Percentiles rank a stretch among this genome's conserved stretches.
phyloP scores from a whole-genome alignment of 2,888 invertebrate genomes.

The Stegophylla sp. region DNA sequence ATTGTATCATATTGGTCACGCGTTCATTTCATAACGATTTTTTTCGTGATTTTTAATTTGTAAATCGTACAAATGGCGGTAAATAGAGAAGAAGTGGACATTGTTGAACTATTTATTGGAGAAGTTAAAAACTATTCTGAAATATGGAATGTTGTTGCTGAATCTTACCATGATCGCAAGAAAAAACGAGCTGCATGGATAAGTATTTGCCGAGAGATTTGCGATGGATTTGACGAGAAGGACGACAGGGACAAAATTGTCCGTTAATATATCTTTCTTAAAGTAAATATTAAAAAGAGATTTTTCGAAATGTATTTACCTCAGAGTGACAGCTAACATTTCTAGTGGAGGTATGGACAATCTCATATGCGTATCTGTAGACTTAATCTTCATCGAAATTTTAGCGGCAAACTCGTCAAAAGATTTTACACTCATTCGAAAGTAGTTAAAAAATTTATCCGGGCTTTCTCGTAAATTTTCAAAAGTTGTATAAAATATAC shows the following conservation, averaged over 20 bases:
- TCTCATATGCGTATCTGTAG: constrained; percentile 6
- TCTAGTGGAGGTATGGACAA: not conserved
- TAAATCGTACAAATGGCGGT: not conserved
- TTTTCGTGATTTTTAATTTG: not conserved
- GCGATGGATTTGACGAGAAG: constrained; percentile 28
- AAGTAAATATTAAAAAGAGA: no score
- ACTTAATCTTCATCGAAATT: not conserved
- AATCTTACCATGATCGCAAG: constrained; percentile 21
- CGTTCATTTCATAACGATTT: not conserved
- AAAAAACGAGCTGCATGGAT: constrained; percentile 35
- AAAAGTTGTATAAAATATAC: constrained; percentile 21
- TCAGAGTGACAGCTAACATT: constrained; percentile 10
- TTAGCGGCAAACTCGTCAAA: constrained; percentile 31
- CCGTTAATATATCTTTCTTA: no score
- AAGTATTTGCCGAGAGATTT: constrained; percentile 10
- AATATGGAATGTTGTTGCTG: constrained; percentile 21
- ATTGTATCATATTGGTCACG: constrained; percentile 24
- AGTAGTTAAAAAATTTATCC: constrained; percentile 32
- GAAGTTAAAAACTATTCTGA: constrained; percentile 32
- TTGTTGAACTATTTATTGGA: constrained; percentile 14
- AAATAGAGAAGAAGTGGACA: constrained; percentile 1
- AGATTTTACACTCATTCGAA: constrained; percentile 17
- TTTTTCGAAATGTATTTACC: not conserved
- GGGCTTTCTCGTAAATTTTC: constrained; percentile 2
- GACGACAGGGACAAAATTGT: constrained; percentile 27